Evolutionary conservation across 2,888 invertebrate genomes (phyloP), one percentile per base, ranked within the genome.

Genomic region (Sycophila texana): DNA sequence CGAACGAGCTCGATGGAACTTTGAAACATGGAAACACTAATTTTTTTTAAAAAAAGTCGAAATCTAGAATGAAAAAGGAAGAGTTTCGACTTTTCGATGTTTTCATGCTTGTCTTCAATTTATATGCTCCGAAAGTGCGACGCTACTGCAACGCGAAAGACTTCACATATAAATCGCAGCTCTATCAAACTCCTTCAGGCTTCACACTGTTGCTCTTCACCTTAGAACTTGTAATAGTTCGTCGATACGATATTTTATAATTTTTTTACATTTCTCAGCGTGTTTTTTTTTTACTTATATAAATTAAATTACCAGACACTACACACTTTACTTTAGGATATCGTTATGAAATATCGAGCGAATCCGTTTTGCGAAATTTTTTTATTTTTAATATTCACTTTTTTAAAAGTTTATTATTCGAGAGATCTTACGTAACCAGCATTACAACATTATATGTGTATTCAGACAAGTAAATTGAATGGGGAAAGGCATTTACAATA

Each of bases 241-340:
- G 77, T 80, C 74, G 72, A 80, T 82, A 82, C 74, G 80, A 78
- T 80, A 78, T 71, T 79, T 82, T 74, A 70, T 83, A 81, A 83
- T 78, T 80, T 81, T 79, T 78, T 75, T 82, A 84, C 82, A 83
- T 84, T 83, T 84, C 83, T 83, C 83, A 85, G 84, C 84, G 84
- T 84, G 83, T 82, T 39, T 78, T 84, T 39, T 78, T 84, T 26
- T 26, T 86, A 87, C 85, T 86, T 87, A 86, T 86, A 88, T 84
- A 87, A 89, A 87, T 89, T 87, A 87, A 87, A 86, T 87, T 87
- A 88, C 85, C 84, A 86, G 83, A 86, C 84, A 85, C 85, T 86
- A 86, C 85, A 85, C 86, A 86, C 84, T 85, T 84, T 84, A 84
- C 83, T 84, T 83, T 81, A 81, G 83, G 83, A 85, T 84, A 85